Conservation (phyloP, 1,140 invertebrate species). For the Thereuonema tuberculata region DNA sequence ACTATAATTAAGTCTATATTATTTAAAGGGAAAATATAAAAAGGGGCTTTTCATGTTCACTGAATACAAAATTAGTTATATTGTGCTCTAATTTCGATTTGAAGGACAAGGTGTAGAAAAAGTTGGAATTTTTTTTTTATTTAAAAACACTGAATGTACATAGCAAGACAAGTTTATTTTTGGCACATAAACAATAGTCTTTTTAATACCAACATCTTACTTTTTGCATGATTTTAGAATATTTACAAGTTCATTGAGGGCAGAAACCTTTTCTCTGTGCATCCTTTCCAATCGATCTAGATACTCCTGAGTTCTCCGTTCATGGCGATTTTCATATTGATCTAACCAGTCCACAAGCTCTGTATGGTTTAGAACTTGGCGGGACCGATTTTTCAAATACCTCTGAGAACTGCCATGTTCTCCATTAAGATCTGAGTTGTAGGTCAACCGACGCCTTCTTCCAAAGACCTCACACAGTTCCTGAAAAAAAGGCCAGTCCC, state of each 20-base stretch:
- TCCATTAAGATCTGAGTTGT: not conserved
- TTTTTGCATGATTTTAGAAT: no score
- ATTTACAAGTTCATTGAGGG: not conserved
- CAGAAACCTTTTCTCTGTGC: not conserved
- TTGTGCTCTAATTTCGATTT: no score
- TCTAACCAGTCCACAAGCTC: not conserved
- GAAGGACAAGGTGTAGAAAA: no score
- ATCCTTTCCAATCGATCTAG: not conserved
- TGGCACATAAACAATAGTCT: no score
- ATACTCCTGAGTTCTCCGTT: not conserved
- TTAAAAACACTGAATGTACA: no score
- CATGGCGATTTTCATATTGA: not conserved
- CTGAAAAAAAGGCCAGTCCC: not conserved
- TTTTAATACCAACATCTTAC: no score
- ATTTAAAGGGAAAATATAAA: no score
- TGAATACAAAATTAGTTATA: no score
- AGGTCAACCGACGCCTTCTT: not conserved
- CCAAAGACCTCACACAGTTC: not conserved
- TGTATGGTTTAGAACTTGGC: not conserved
- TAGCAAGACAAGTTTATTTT: no score
- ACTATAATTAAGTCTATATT: no score
- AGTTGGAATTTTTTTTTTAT: no score
- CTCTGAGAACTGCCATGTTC: not conserved
- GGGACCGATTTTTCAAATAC: not conserved
- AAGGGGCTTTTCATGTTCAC: no score